These are phyloP conservation scores for Charadrius vociferus DNA, from an alignment of 2,113 vertebrate species.

Conservation along the genomic window DNA sequence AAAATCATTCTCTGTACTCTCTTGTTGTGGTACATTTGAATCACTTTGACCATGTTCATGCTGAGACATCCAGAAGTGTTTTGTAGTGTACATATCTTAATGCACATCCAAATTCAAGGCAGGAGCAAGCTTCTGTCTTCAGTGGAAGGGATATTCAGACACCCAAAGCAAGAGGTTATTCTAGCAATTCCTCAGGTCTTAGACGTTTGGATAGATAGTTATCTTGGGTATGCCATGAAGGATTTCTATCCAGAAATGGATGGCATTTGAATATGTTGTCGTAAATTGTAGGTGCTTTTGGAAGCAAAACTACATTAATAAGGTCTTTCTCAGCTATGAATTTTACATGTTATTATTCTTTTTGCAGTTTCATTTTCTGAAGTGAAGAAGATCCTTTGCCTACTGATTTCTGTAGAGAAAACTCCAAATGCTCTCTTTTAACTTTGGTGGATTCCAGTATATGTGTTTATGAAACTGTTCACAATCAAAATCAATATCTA, in stretches of 20 bases:
- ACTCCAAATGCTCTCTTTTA: background rate
- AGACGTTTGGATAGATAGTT: background rate
- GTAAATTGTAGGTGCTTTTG: background rate
- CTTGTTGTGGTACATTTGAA: background rate
- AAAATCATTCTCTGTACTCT: background rate
- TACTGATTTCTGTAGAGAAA: background rate
- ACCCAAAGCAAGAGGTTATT: background rate
- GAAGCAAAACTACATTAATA: background rate
- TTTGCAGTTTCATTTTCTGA: background rate
- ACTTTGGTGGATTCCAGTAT: background rate
- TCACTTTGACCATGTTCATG: background rate
- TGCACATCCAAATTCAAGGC: background rate
- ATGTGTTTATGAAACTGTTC: background rate
- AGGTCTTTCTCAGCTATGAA: background rate
- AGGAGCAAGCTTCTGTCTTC: background rate
- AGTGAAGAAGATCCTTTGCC: background rate
- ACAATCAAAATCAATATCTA: background rate
- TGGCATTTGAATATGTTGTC: background rate
- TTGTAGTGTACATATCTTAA: background rate
- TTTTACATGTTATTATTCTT: background rate
- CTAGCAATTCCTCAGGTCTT: background rate
- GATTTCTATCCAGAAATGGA: background rate
- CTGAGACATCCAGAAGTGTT: background rate
- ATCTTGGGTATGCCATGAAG: background rate
- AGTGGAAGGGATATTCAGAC: background rate